phyloP scores from a whole-genome alignment of 1,140 invertebrate genomes.

The Streblospio benedicti region DNA sequence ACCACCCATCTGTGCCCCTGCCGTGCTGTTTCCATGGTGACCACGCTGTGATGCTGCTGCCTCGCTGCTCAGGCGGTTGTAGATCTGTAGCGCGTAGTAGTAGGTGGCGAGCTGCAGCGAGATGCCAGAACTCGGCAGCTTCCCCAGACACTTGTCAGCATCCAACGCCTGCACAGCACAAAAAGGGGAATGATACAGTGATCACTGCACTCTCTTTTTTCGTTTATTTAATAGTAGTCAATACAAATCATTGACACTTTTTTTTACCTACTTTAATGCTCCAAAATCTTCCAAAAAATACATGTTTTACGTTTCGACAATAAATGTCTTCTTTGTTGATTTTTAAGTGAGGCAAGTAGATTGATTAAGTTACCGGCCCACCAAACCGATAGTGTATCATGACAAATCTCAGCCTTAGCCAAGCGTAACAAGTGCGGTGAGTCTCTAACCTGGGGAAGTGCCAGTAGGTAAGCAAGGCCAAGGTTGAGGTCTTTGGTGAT shows the following conservation, averaged over 20 bases:
- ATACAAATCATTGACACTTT: no score
- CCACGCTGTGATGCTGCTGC: no score
- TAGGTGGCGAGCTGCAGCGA: slow-evolving; percentile 40
- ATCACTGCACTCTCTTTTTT: not conserved
- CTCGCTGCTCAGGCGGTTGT: slow-evolving; percentile 24
- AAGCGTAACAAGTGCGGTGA: no score
- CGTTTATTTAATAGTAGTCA: not conserved
- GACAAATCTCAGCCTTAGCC: no score
- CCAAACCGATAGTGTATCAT: no score
- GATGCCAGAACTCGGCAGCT: slow-evolving; percentile 34
- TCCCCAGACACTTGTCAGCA: slow-evolving; percentile 33
- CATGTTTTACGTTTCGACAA: no score
- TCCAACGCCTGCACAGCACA: slow-evolving; percentile 22
- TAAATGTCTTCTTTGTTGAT: no score
- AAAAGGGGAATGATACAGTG: not conserved
- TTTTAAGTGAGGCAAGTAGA: no score
- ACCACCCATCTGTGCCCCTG: no score
- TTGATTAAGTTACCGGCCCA: no score
- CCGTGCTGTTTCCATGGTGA: no score
- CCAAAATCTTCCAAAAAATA: no score
- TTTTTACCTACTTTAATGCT: not conserved
- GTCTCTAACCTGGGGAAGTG: slow-evolving; percentile 30
- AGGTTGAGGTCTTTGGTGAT: slow-evolving; percentile 36
- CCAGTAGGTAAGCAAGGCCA: slow-evolving; percentile 40
- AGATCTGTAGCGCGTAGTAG: slow-evolving; percentile 42